Evolutionary conservation across 2,888 invertebrate species (phyloP), one percentile per base, ranked within the genome.

Genomic region (Drosophila colorata): DNA sequence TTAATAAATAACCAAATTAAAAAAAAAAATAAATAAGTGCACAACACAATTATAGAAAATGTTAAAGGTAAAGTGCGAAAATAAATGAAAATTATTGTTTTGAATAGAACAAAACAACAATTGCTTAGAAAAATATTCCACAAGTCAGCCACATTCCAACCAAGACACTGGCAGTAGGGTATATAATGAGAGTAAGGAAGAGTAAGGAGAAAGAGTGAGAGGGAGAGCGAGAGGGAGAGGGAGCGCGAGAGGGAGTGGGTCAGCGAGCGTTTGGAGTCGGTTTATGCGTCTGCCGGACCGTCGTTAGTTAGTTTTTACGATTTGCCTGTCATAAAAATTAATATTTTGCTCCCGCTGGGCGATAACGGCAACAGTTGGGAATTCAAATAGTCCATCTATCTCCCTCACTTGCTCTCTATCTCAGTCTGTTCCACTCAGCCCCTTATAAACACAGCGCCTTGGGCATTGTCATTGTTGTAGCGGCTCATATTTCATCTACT

Each of bases 291-390:
- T 58, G 82, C 53, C 61, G 46, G 69, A 57, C 63, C 49, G 48
- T 71, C 63, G 73, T 83, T 86, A 83, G 84, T 83, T 83, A 55
- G 66, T 55, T 80, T 81, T 83, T 80, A 86, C 59, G 80, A 74
- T 70, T 81, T 56, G 70, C 44, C 69, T 58, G 69, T 58, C 73
- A 60, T 77, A 80, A 79, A 79, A 85, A 84, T 84, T 81, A 84
- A 84, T 84, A 65, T 67, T 56, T 23, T 55, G 65, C 74, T 65
- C 47, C 61, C 57, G 58, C 59, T 46, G 57, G 51, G 51, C 78
- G 59, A 83, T 71, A 82, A 59, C 64, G 44, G 52, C 61, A 58
- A 61, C 68, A 68, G 80, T 71, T 83, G 73, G 67, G 68, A 60
- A 63, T 60, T 48, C 49, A 41, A 41, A 55, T 53, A 33, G 11